These are phyloP conservation scores for Philereme vetulata DNA, from an alignment of 2,888 invertebrate genomes.

Conservation along the genomic window DNA sequence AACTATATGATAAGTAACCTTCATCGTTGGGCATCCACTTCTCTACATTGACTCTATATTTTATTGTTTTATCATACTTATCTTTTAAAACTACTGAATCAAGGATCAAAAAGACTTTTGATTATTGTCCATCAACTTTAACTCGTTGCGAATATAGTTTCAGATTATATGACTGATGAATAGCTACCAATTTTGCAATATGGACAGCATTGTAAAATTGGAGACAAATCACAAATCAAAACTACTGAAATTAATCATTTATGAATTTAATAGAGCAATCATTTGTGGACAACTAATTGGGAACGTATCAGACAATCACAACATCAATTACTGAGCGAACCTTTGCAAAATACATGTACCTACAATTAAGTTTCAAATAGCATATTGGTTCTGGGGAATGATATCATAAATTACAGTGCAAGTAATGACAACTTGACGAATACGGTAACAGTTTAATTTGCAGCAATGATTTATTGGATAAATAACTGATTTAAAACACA, in stretches of 20 bases:
- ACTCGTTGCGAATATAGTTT: too few species aligned
- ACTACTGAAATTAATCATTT: not conserved
- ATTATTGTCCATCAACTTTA: too few species aligned
- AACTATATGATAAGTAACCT: constrained; percentile 19
- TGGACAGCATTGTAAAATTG: too few species aligned
- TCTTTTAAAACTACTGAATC: too few species aligned
- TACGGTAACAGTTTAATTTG: constrained; percentile 31
- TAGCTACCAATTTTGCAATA: too few species aligned
- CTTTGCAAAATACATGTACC: constrained; percentile 27
- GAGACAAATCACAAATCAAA: too few species aligned
- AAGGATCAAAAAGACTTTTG: too few species aligned
- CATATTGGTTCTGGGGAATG: constrained; percentile 34
- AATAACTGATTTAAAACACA: constrained; percentile 31
- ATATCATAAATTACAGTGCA: constrained; percentile 28
- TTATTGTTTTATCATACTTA: not conserved
- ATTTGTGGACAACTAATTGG: constrained; percentile 10
- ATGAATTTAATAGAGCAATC: constrained; percentile 12
- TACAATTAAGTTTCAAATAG: constrained; percentile 38
- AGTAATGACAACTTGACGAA: constrained; percentile 33
- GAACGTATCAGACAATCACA: constrained; percentile 16
- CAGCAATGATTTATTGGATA: constrained; percentile 27
- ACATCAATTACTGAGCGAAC: constrained; percentile 24
- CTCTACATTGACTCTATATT: not conserved
- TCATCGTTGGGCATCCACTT: constrained; percentile 13
- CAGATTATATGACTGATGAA: too few species aligned